Percentiles rank a stretch among this genome's conserved stretches.
Evolutionary conservation across 2,113 vertebrate species (phyloP).

Genomic region (Cacatua alba): DNA sequence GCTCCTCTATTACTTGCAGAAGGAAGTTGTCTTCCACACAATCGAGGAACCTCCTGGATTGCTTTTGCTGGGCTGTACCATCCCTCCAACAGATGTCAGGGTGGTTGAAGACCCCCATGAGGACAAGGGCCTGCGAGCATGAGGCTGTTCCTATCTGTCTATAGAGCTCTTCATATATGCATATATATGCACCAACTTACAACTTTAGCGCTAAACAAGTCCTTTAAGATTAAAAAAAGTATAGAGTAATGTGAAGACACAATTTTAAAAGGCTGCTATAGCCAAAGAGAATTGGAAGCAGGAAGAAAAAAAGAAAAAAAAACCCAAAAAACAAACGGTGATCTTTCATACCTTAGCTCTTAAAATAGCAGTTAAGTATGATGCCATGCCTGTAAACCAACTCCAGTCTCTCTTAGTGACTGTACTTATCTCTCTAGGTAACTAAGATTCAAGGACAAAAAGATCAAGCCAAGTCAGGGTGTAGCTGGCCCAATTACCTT

Average conservation of each 20-base stretch:
- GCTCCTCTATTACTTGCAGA: no score
- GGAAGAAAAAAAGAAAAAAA: background rate
- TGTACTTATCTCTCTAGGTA: background rate
- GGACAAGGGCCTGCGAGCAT: no score
- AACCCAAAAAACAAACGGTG: background rate
- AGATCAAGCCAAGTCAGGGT: background rate
- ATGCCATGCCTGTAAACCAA: conserved; percentile 30
- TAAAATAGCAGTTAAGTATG: conserved; percentile 12
- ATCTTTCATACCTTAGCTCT: background rate
- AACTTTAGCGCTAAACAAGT: background rate
- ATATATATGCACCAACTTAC: background rate
- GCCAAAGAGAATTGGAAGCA: background rate
- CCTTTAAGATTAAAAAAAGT: background rate
- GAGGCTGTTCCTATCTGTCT: no score
- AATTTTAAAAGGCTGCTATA: background rate
- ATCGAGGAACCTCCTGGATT: background rate
- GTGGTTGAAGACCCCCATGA: no score
- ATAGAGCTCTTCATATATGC: no score
- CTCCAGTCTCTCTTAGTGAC: background rate
- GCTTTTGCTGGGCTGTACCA: background rate
- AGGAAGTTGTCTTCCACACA: background rate
- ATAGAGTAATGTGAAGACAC: background rate
- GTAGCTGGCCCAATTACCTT: background rate
- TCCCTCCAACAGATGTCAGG: background rate
- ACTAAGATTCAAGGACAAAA: conserved; percentile 32